Evolutionary conservation across 1,140 invertebrate species (phyloP), one percentile per base, ranked within the genome.

Genomic region (Lineus longissimus): DNA sequence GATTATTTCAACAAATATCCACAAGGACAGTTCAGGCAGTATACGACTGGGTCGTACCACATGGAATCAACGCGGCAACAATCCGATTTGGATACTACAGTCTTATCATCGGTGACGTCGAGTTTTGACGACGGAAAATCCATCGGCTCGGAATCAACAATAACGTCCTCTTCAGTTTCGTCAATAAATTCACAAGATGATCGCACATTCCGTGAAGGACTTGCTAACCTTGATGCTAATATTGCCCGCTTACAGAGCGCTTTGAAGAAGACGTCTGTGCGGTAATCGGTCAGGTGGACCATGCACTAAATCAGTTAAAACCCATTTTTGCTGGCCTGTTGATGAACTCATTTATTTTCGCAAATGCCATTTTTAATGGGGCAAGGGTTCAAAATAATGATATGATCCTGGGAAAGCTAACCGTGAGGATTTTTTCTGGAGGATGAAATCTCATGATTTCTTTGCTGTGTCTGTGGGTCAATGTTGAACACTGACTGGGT

Each of bases 1-100:
- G 72, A 76, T 33, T 73, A 76, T 61, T 76, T 76, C 54, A 62
- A 61, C 30, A 75, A 72, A 61, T 75, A 75, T 63, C 63, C 61
- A 7, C 15, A 27, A 9, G n/a, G 47, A 51, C 47, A 19, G 47
- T 51, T 51, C 25, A 19, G n/a, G n/a, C 47, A 51, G 25, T 51
- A 27, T 9, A 19, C 40, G 19, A 13, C 47, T 23, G 47, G 6
- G 4, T 51, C 33, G 6, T 36, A 7, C 15, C 33, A 36, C 33
- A 4, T 36, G 33, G 33, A 36, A 36, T 36, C 33, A 36, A 36
- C 33, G 33, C 33, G 33, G 15, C 33, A 36, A 36, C 6, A 15
- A 36, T 7, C 33, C 4, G 33, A 36, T 15, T 7, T 36, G 33
- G 47, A 51, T n/a, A 27, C 6, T 51, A 7, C 19, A 4, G 9